Conservation (phyloP, 2,113 vertebrate genomes). For the Clupea harengus region DNA sequence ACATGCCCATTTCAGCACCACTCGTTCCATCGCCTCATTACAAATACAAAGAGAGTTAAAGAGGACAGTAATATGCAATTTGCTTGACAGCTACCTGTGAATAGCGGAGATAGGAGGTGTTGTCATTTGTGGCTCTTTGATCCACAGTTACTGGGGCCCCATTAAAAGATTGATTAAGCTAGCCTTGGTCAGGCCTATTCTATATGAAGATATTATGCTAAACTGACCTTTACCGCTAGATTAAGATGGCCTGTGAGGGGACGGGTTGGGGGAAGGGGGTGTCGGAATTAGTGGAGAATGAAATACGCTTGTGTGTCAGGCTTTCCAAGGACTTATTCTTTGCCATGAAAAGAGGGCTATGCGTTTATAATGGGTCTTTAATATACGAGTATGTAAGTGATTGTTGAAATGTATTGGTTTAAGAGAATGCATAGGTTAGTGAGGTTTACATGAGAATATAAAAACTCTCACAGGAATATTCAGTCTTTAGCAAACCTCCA, state of each 20-base stretch:
- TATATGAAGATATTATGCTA: slow-evolving; percentile 78
- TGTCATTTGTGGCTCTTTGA: slow-evolving; percentile 71
- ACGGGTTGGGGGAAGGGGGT: slow-evolving; percentile 36
- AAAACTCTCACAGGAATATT: background rate
- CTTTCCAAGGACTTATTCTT: slow-evolving; percentile 3
- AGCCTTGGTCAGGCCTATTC: slow-evolving; percentile 62
- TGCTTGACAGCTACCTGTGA: slow-evolving; percentile 66
- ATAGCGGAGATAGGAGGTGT: slow-evolving; percentile 59
- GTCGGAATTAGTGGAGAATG: slow-evolving; percentile 67
- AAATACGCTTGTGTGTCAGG: slow-evolving; percentile 48
- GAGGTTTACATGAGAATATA: background rate
- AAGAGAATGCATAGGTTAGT: background rate
- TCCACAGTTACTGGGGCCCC: slow-evolving; percentile 58
- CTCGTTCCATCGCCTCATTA: slow-evolving; percentile 70
- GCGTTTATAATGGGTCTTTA: background rate
- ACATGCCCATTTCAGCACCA: background rate
- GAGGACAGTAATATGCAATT: slow-evolving; percentile 66
- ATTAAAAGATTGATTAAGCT: slow-evolving; percentile 73
- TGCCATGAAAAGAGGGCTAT: background rate
- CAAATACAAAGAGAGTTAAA: slow-evolving; percentile 70
- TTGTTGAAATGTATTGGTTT: background rate
- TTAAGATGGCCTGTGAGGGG: slow-evolving; percentile 51
- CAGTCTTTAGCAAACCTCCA: background rate
- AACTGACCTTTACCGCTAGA: slow-evolving; percentile 77
- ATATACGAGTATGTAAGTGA: background rate